phyloP scores from a whole-genome alignment of 2,888 invertebrate genomes.

The Heliconius ismenius region DNA sequence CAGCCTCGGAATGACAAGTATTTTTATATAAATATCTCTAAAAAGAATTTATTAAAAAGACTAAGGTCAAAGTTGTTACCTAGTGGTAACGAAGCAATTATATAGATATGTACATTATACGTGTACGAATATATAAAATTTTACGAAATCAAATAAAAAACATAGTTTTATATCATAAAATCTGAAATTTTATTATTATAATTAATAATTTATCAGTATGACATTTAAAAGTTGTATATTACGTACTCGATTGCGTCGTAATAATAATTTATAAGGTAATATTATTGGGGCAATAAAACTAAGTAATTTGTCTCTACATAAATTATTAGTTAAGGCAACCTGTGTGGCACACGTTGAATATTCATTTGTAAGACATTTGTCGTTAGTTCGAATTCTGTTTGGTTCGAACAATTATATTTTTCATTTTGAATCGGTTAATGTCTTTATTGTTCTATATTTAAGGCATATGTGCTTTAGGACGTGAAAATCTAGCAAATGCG shows the following conservation, averaged over 20 bases:
- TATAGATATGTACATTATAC: background rate
- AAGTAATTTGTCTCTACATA: constrained; percentile 13
- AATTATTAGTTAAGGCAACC: background rate
- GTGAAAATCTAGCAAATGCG: too few relatives aligned
- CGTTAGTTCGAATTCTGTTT: background rate
- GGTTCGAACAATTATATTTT: background rate
- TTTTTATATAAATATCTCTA: background rate
- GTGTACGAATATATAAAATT: background rate
- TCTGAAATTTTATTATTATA: background rate
- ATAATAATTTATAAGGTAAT: constrained; percentile 19
- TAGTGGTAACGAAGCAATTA: too few relatives aligned
- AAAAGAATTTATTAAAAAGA: background rate
- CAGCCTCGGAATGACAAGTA: background rate
- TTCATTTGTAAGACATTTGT: background rate
- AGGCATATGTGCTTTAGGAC: too few relatives aligned
- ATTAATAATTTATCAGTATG: background rate
- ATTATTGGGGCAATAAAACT: constrained; percentile 13
- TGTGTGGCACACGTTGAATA: constrained; percentile 3
- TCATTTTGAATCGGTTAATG: too few relatives aligned
- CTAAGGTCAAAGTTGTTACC: background rate
- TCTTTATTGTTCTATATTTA: too few relatives aligned
- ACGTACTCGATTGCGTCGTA: background rate
- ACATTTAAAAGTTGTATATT: background rate
- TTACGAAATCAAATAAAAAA: background rate
- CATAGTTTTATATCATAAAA: background rate